Conservation (phyloP, 2,797 vertebrate genomes). For the Lates japonicus region DNA sequence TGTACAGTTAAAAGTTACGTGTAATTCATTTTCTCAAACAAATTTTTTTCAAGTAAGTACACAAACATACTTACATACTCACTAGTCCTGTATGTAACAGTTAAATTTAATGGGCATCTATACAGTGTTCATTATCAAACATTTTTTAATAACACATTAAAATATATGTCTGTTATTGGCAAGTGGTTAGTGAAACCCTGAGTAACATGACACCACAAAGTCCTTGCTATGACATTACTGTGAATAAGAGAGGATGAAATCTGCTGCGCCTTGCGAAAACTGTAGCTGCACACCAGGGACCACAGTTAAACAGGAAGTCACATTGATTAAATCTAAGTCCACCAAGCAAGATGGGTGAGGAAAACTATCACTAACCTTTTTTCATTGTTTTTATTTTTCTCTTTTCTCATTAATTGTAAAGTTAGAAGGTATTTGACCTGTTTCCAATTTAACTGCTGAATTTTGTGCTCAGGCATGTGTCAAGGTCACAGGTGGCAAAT, state of each 20-base stretch:
- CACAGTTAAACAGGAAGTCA: constrained; percentile 20
- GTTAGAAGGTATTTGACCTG: neutral
- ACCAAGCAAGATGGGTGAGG: neutral
- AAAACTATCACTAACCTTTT: neutral
- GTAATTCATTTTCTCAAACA: no score
- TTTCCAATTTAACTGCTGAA: neutral
- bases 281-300: constrained; percentile 55
- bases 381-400: neutral
- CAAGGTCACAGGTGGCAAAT: constrained; percentile 33
- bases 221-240: constrained; percentile 63
- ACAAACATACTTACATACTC: neutral
- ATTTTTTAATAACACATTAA: neutral
- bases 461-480: constrained; percentile 6
- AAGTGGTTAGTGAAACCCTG: constrained; percentile 2
- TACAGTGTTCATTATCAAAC: no score
- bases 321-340: neutral
- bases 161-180: constrained; percentile 21
- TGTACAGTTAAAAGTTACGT: neutral
- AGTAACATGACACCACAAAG: constrained; percentile 41
- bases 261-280: constrained; percentile 31
- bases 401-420: neutral
- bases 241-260: constrained; percentile 44
- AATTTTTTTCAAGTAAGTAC: neutral
- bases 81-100: neutral
- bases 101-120: neutral